Evolutionary conservation across 2,888 invertebrate species (phyloP).

Genomic region (Nomada fucata): DNA sequence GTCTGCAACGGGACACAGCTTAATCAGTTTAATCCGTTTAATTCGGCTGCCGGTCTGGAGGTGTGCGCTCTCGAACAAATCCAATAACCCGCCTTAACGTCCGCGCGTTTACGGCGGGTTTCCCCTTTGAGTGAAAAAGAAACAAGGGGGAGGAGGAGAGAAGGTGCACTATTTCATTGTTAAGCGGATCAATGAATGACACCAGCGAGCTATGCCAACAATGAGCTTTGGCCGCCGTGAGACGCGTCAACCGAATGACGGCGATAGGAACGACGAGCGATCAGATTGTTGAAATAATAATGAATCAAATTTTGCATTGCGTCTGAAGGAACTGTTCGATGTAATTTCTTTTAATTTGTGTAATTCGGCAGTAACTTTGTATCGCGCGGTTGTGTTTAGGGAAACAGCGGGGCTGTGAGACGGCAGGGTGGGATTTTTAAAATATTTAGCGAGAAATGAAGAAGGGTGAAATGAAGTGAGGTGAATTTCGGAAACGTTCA

Average conservation of each 20-base stretch:
- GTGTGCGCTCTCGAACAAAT: conserved; percentile 53
- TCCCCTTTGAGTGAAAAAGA: not conserved
- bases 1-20: conserved; percentile 69
- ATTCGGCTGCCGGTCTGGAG: conserved; percentile 40
- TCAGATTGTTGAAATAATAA: too few species aligned
- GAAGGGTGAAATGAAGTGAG: not conserved
- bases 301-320: too few species aligned
- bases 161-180: conserved; percentile 17
- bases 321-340: too few species aligned
- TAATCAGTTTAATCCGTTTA: conserved; percentile 61
- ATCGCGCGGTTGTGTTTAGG: too few species aligned
- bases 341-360: too few species aligned
- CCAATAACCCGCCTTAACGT: conserved; percentile 49
- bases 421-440: not conserved
- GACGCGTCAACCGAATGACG: too few species aligned
- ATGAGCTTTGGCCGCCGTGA: not conserved
- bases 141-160: not conserved
- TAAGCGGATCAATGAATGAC: conserved; percentile 15
- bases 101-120: conserved; percentile 17
- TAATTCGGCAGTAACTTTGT: too few species aligned
- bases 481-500: conserved; percentile 44
- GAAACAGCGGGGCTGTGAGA: too few species aligned
- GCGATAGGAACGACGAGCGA: not conserved
- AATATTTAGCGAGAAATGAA: not conserved
- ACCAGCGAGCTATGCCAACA: not conserved